Evolutionary conservation across 1,140 invertebrate species (phyloP).

Genomic region (Panagrolaimus sp.): DNA sequence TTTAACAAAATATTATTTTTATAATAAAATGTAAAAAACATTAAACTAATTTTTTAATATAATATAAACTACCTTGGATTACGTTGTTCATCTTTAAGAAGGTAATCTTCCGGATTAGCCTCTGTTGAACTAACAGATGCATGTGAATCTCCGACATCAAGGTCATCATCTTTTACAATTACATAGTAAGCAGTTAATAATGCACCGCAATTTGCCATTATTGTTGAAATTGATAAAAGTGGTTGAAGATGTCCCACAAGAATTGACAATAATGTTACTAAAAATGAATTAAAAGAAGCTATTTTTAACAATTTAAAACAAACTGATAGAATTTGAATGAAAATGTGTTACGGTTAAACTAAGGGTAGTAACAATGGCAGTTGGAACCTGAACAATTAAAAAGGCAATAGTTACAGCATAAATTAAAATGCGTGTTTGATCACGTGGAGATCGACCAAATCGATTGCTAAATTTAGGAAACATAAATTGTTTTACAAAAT

Average conservation of each 20-base stretch:
- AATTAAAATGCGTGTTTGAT: constrained; percentile 55
- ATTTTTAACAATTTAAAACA: constrained; percentile 6
- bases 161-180: constrained; percentile 58
- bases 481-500: constrained; percentile 14
- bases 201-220: constrained; percentile 53
- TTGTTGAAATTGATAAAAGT: constrained; percentile 47
- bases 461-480: constrained; percentile 47
- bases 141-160: constrained; percentile 53
- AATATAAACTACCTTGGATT: background rate
- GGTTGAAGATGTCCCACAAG: constrained; percentile 51
- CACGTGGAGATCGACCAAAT: constrained; percentile 55
- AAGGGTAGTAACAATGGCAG: constrained; percentile 52
- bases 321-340: constrained; percentile 52
- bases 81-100: constrained; percentile 12
- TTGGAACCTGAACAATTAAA: constrained; percentile 56
- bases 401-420: constrained; percentile 59
- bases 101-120: constrained; percentile 11
- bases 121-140: constrained; percentile 32
- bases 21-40: constrained; percentile 20
- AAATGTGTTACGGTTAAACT: constrained; percentile 59
- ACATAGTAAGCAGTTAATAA: constrained; percentile 59
- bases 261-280: constrained; percentile 39
- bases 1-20: constrained; percentile 21
- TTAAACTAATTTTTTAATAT: background rate
- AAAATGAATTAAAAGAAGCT: constrained; percentile 13